Evolutionary conservation across 53 echinoderm and acorn worm genomes (phyloP).

Genomic region (Glandiceps talaboti): DNA sequence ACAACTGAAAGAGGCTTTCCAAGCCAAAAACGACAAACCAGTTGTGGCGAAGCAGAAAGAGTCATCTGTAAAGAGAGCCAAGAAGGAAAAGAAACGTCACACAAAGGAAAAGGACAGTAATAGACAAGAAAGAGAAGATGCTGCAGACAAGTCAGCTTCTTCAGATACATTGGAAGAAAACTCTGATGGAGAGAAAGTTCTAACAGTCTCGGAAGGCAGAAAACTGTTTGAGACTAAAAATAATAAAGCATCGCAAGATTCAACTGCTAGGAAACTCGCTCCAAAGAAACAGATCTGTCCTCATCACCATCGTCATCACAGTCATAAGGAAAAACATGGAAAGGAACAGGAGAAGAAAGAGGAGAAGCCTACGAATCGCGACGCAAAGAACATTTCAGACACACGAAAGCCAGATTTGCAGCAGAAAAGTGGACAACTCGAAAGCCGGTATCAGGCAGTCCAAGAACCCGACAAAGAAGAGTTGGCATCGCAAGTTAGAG

Average conservation of each 20-base stretch:
- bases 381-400: background rate
- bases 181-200: background rate
- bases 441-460: background rate
- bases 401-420: background rate
- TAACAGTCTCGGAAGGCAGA: background rate
- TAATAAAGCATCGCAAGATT: background rate
- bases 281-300: background rate
- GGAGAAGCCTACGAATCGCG: background rate
- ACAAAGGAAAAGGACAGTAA: too few relatives aligned
- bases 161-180: background rate
- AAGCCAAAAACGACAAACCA: too few relatives aligned
- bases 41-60: too few relatives aligned
- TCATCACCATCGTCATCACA: background rate
- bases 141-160: background rate
- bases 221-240: background rate
- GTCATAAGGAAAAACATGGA: background rate
- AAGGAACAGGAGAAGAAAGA: background rate
- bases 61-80: background rate
- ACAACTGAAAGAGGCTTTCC: background rate
- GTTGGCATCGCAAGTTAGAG: background rate
- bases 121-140: background rate
- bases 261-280: background rate
- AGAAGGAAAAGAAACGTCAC: background rate
- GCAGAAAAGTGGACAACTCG: background rate
- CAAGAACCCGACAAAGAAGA: background rate